Base-by-base conservation (phyloP, 2,797 vertebrate genomes). In the Thaleichthys pacificus region DNA sequence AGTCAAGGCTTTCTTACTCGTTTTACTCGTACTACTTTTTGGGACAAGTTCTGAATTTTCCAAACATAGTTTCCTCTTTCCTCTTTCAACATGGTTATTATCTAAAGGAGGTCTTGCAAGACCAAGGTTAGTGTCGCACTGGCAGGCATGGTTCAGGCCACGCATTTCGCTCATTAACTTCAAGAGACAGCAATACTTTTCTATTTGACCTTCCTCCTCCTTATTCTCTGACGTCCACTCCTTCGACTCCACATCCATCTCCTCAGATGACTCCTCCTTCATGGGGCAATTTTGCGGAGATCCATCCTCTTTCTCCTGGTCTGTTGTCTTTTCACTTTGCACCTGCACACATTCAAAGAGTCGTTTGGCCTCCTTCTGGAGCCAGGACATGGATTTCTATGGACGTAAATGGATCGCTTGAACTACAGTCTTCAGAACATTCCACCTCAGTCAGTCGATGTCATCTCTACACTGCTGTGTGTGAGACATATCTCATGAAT, bases 161-260 rank as follows among this genome's bases (percentile, higher is more conserved):
- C 7, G 54, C 62, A 75, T 6, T 0, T 30, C 61, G 67, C 86
- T 75, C 15, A 85, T 51, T 83, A 81, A 90, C 61, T 32, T 81
- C 21, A 42, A 19, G 71, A 92, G 12, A 74, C 91, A 92, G 79
- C 93, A 93, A 78, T 86, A 2, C 17, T 74, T 7, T 4, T 85
- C 21, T 22, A 82, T 24, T 21, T 57, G 17, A 21, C 9, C 17
- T 2, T 8, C 3, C 1, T 8, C 3, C 1, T 32, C 1, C 0
- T 22, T 9, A 0, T 38, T 61, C 8, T 67, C 19, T 11, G 7
- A 2, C 32, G 68, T 28, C 47, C 28, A 38, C 0, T 81, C 42
- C 21, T n/a, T 75, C 42, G 14, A 17, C n/a, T 73, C 24, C 4
- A 54, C 24, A 9, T 68, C 64, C 9, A 6, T 24, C 32, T 42